Percentiles rank a stretch among this genome's conserved stretches.
Evolutionary conservation across 2,797 vertebrate genomes (phyloP).

Genomic region (Cyprinodon diabolis): DNA sequence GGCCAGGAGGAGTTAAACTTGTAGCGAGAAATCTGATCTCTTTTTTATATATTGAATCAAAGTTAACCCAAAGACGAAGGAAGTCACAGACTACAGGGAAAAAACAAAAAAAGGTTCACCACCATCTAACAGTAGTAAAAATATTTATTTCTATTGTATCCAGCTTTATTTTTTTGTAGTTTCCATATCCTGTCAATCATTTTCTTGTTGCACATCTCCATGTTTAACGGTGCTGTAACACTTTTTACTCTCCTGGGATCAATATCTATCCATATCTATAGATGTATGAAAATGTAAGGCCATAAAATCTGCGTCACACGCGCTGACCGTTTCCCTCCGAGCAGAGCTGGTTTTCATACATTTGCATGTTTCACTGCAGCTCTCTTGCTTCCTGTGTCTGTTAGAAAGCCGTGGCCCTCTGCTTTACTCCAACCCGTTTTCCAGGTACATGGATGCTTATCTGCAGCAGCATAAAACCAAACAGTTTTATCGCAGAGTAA

Average conservation of each 20-base stretch:
- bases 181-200: background rate
- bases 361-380: background rate
- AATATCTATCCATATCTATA: background rate
- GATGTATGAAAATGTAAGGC: background rate
- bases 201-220: background rate
- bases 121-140: background rate
- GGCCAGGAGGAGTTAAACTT: too few species aligned
- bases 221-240: background rate
- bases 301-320: background rate
- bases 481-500: constrained; percentile 24
- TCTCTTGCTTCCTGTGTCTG: background rate
- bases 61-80: too few species aligned
- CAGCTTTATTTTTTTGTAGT: background rate
- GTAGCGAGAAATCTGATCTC: too few species aligned
- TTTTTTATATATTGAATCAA: too few species aligned
- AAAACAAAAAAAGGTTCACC: background rate
- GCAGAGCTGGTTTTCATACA: constrained; percentile 1
- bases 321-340: background rate
- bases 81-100: background rate
- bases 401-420: background rate
- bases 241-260: background rate
- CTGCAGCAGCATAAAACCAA: constrained; percentile 15
- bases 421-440: background rate
- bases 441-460: background rate
- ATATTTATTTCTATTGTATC: background rate